Percentiles rank a stretch among this genome's conserved stretches.
Conservation (phyloP, 2,888 invertebrate genomes). For the Pollenia labialis region DNA sequence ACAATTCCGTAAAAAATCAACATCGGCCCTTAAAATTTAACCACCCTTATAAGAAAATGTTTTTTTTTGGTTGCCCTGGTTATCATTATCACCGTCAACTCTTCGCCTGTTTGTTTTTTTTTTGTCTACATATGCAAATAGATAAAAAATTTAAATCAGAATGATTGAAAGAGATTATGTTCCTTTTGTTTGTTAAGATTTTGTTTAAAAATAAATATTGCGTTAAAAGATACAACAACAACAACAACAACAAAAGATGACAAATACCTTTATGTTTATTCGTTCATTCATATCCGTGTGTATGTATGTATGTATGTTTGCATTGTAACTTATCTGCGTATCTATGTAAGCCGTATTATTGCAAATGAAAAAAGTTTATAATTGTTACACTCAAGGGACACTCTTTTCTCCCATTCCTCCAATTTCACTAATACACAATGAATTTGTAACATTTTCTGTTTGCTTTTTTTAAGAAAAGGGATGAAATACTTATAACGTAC, state of each 20-base stretch:
- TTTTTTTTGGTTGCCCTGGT: slow-evolving; percentile 26
- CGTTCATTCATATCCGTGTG: slow-evolving; percentile 29
- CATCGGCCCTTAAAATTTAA: too few relatives aligned
- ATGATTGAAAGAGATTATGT: slow-evolving; percentile 67
- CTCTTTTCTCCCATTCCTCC: slow-evolving; percentile 21
- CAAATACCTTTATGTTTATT: slow-evolving; percentile 57
- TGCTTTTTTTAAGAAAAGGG: slow-evolving; percentile 28
- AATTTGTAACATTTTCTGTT: slow-evolving; percentile 58
- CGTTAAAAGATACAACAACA: slow-evolving; percentile 61
- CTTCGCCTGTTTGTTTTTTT: slow-evolving; percentile 53
- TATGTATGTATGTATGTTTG: neutral
- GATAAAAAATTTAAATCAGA: slow-evolving; percentile 63
- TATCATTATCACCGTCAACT: slow-evolving; percentile 36
- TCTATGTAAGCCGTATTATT: slow-evolving; percentile 47
- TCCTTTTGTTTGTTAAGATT: slow-evolving; percentile 62
- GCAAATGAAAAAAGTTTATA: slow-evolving; percentile 55
- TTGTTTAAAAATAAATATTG: slow-evolving; percentile 67
- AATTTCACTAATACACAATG: slow-evolving; percentile 40
- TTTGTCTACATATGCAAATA: slow-evolving; percentile 67
- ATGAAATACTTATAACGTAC: slow-evolving; percentile 37
- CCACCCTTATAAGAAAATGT: too few relatives aligned
- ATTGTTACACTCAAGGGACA: slow-evolving; percentile 68
- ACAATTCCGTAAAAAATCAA: too few relatives aligned
- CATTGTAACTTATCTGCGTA: slow-evolving; percentile 13
- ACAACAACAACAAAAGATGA: slow-evolving; percentile 41